Percentiles rank a stretch among this genome's conserved stretches.
phyloP scores from a whole-genome alignment of 2,888 invertebrate genomes.

The Perizoma affinitatum region DNA sequence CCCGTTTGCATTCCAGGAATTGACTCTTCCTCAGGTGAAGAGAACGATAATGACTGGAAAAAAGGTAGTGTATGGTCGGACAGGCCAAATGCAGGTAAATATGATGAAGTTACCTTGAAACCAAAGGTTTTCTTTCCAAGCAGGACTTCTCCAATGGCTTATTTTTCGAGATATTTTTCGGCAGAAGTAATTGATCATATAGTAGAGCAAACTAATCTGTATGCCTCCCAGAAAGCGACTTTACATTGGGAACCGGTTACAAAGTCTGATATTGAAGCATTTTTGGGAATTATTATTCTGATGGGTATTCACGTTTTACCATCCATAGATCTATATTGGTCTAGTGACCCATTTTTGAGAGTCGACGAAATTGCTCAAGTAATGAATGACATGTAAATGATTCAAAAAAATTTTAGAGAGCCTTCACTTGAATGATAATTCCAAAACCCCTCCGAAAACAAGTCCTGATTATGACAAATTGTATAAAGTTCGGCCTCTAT shows the following conservation, averaged over 20 bases:
- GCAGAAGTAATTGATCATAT: constrained; percentile 29
- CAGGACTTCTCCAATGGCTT: constrained; percentile 19
- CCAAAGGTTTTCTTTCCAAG: constrained; percentile 32
- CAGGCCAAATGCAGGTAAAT: constrained; percentile 22
- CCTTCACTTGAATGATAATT: constrained; percentile 29
- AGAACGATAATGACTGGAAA: constrained; percentile 25
- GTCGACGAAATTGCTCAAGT: constrained; percentile 26
- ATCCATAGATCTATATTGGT: constrained; percentile 35
- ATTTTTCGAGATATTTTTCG: constrained; percentile 21
- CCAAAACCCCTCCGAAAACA: constrained; percentile 24
- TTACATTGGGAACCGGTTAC: constrained; percentile 18
- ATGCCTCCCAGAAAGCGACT: constrained; percentile 25
- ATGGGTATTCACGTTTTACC: constrained; percentile 36
- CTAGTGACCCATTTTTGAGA: constrained; percentile 32
- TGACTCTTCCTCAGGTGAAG: constrained; percentile 18
- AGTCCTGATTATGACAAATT: constrained; percentile 33
- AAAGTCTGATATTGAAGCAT: constrained; percentile 26
- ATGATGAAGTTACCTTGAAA: constrained; percentile 21
- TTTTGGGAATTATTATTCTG: constrained; percentile 36
- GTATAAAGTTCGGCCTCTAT: constrained; percentile 33
- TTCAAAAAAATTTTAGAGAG: constrained; percentile 25
- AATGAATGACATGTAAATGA: constrained; percentile 27
- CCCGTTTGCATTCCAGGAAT: constrained; percentile 16
- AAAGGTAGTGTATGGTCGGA: constrained; percentile 20
- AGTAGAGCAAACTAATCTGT: constrained; percentile 31